These are phyloP conservation scores for Saguinus midas DNA, from an alignment of 2,113 vertebrate species.

Conservation along the genomic window DNA sequence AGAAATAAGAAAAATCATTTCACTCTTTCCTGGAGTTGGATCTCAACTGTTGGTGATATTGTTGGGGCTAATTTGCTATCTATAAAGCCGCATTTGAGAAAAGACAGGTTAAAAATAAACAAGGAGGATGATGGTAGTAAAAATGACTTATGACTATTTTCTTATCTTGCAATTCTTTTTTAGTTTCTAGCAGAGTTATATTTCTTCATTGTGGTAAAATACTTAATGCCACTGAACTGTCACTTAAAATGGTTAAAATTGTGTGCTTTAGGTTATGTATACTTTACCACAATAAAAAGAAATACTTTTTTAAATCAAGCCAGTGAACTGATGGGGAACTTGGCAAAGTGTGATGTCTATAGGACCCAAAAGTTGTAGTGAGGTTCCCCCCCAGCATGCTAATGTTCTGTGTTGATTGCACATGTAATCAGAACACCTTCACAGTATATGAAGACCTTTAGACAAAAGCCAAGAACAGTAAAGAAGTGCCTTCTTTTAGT, in stretches of 20 bases:
- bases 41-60: accelerated
- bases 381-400: not conserved
- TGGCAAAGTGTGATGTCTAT: not conserved
- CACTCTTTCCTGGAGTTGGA: not conserved
- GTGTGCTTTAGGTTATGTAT: not conserved
- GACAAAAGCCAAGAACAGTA: not conserved
- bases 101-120: not conserved
- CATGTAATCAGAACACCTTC: not conserved
- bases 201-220: not conserved
- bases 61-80: not conserved
- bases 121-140: not conserved
- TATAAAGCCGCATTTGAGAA: not conserved
- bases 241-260: not conserved
- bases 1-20: not conserved
- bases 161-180: not conserved
- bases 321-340: not conserved
- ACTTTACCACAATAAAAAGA: not conserved
- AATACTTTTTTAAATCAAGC: not conserved
- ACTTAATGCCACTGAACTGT: not conserved
- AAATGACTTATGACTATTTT: not conserved
- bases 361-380: not conserved
- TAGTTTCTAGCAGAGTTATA: not conserved
- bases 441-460: not conserved
- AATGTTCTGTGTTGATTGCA: not conserved
- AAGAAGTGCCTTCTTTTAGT: not conserved